Percentiles rank a stretch among this genome's conserved stretches.
Conservation (phyloP, 2,888 invertebrate genomes). For the Lampropteryx suffumata region DNA sequence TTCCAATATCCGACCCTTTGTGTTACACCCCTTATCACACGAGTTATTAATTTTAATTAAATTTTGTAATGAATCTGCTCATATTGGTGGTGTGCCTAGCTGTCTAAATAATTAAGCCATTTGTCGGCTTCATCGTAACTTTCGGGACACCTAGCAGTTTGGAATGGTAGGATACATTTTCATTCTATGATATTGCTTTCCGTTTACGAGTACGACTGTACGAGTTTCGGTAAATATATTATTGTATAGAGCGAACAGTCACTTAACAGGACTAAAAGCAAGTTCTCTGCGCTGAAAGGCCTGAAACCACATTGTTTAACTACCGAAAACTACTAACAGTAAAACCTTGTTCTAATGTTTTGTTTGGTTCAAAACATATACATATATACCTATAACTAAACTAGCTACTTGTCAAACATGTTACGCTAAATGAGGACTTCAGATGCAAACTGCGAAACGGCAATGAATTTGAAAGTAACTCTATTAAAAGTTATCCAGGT, state of each 20-base stretch:
- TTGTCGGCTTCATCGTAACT: slow-evolving; percentile 23
- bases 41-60: slow-evolving; percentile 73
- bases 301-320: background rate
- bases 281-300: background rate
- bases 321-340: background rate
- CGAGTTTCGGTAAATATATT: too few relatives aligned
- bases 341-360: background rate
- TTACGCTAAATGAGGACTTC: slow-evolving; percentile 50
- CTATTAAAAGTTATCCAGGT: slow-evolving; percentile 70
- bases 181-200: too few relatives aligned
- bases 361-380: background rate
- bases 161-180: too few relatives aligned
- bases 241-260: background rate
- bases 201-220: too few relatives aligned
- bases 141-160: too few relatives aligned
- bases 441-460: slow-evolving; percentile 45
- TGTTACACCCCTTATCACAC: slow-evolving; percentile 42
- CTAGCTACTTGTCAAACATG: slow-evolving; percentile 34
- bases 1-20: slow-evolving; percentile 49
- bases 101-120: slow-evolving; percentile 38
- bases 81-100: slow-evolving; percentile 38
- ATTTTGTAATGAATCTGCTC: slow-evolving; percentile 67
- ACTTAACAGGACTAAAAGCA: background rate
- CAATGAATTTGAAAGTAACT: slow-evolving; percentile 73
- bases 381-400: too few relatives aligned